Evolutionary conservation across 2,797 vertebrate species (phyloP).

Genomic region (Helicolenus hilgendorfi): DNA sequence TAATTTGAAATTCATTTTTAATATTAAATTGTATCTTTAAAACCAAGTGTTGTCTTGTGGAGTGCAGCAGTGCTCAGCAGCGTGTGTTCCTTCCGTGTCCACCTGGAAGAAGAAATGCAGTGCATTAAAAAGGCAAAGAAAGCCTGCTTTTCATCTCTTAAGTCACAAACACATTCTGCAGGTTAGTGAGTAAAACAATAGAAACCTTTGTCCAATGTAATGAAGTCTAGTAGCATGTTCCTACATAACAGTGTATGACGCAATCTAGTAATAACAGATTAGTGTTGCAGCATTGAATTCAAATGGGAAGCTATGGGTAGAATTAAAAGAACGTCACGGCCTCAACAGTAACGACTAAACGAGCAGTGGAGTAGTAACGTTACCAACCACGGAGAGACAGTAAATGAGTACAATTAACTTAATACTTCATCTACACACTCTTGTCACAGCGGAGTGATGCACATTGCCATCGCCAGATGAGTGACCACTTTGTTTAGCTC

Average conservation of each 20-base stretch:
- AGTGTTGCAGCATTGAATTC: neutral
- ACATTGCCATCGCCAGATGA: too few species aligned
- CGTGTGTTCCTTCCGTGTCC: conserved; percentile 41
- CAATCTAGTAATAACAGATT: neutral
- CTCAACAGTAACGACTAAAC: too few species aligned
- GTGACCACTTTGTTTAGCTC: too few species aligned
- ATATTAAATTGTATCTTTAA: conserved; percentile 39
- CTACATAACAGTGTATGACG: neutral
- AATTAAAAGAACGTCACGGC: neutral
- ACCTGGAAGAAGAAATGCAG: conserved; percentile 45
- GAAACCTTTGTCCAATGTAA: neutral
- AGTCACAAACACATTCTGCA: neutral
- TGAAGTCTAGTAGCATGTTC: neutral
- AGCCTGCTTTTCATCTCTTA: neutral
- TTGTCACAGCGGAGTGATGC: too few species aligned
- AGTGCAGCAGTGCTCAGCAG: conserved; percentile 7
- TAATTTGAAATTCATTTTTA: neutral
- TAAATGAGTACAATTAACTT: too few species aligned
- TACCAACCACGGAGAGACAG: too few species aligned
- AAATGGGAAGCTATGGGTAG: neutral
- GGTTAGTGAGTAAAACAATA: neutral
- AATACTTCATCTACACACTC: too few species aligned
- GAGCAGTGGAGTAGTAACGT: too few species aligned
- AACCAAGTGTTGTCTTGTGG: neutral
- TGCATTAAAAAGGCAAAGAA: neutral